Base-by-base conservation (phyloP, 2,888 invertebrate genomes). In the Epistrophe grossulariae region DNA sequence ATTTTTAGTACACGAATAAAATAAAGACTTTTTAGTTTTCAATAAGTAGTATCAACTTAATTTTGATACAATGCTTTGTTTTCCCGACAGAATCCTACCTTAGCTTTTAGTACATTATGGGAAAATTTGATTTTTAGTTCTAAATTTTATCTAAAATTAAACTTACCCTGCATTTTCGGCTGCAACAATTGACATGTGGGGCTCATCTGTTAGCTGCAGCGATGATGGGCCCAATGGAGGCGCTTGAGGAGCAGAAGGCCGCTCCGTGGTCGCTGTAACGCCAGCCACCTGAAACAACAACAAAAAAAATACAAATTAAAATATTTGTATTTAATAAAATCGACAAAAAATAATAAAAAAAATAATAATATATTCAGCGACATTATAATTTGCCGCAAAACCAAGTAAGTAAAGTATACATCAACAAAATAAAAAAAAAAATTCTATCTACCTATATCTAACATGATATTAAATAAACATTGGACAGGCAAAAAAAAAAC, bases 171-270 rank as follows among this genome's bases (percentile, higher is more conserved):
- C 93, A 93, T 93, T 93, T 93, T 93, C 93, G 90, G 93, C 92
- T 91, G 93, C 93, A 92, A 91, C 92, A 93, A 93, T 93, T 92
- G 93, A 93, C 93, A 93, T 93, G 91, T 93, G 93, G 91, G 92
- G 92, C 91, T 93, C 93, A 93, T 93, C 92, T 92, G 93, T 92
- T 91, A 92, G 92, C 91, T 91, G 92, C 91, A 93, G 90, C 91
- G 92, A 90, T 91, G 92, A 92, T 91, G 91, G 91, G 91, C 92
- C 92, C 91, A 90, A 91, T 89, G 90, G 90, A 90, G 90, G 89
- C 89, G 89, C 89, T 88, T 89, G 89, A 68, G 90, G 89, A 89
- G 90, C 89, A 88, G 90, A 81, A 83, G 89, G 88, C 74, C 90
- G 90, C 90, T 90, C 90, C 90, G 90, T 90, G 90, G 90, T 90